Conservation (phyloP, 1,140 invertebrate species). For the Ostrea edulis region DNA sequence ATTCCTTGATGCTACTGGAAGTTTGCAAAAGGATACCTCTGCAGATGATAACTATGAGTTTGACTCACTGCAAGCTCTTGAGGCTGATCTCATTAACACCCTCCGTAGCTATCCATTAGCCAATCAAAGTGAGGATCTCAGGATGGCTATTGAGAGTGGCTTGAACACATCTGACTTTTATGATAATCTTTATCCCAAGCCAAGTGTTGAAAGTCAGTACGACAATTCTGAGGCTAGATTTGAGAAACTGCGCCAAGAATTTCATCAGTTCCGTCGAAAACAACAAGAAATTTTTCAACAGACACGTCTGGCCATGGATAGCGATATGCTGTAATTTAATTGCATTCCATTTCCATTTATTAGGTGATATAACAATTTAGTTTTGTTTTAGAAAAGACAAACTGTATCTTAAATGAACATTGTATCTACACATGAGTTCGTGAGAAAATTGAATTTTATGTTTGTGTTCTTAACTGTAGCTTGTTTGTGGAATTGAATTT, state of each 20-base stretch:
- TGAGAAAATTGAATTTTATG: no score
- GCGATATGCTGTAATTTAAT: slow-evolving; percentile 72
- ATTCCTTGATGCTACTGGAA: slow-evolving; percentile 57
- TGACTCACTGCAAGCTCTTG: slow-evolving; percentile 82
- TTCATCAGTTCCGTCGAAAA: slow-evolving; percentile 93
- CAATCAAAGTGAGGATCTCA: slow-evolving; percentile 58
- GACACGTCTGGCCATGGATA: slow-evolving; percentile 68
- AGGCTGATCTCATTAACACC: slow-evolving; percentile 74
- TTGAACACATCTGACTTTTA: slow-evolving; percentile 61
- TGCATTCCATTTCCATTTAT: neutral
- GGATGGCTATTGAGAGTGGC: slow-evolving; percentile 80
- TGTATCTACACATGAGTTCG: neutral
- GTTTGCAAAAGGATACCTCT: slow-evolving; percentile 85
- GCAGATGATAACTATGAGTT: slow-evolving; percentile 98
- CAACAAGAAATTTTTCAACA: slow-evolving; percentile 80
- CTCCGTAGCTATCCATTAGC: slow-evolving; percentile 66
- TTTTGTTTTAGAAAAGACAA: neutral
- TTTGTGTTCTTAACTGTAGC: neutral
- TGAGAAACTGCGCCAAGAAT: slow-evolving; percentile 96
- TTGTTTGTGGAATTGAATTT: neutral
- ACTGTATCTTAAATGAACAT: neutral
- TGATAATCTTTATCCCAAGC: slow-evolving; percentile 81
- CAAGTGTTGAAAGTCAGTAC: slow-evolving; percentile 81
- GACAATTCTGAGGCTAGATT: slow-evolving; percentile 87
- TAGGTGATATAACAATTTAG: neutral